These are phyloP conservation scores for human (Homo sapiens) DNA, from an alignment of 2,113 vertebrate species.

Conservation along the genomic window GRCh38 chr1:97058001-97058500, in stretches of 20 bases:
- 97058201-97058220: not conserved
- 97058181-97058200: not conserved
- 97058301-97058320: not conserved
- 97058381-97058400: not conserved
- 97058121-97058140: not conserved
- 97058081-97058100: not conserved
- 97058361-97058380: not conserved
- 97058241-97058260: not conserved
- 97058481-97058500: not conserved
- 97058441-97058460: not conserved
- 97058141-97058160: not conserved
- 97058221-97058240: constrained; percentile 8
- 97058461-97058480: not conserved
- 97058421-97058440: not conserved
- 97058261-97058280: not conserved
- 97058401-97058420: not conserved
- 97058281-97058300: not conserved
- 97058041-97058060: not conserved
- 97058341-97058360: not conserved
- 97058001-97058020: not conserved
- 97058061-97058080: not conserved
- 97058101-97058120: not conserved
- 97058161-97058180: not conserved
- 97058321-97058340: not conserved
- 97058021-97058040: not conserved